Evolutionary conservation across 92 coral and sea anemone species (phyloP).

Genomic region (Palythoa grandis): DNA sequence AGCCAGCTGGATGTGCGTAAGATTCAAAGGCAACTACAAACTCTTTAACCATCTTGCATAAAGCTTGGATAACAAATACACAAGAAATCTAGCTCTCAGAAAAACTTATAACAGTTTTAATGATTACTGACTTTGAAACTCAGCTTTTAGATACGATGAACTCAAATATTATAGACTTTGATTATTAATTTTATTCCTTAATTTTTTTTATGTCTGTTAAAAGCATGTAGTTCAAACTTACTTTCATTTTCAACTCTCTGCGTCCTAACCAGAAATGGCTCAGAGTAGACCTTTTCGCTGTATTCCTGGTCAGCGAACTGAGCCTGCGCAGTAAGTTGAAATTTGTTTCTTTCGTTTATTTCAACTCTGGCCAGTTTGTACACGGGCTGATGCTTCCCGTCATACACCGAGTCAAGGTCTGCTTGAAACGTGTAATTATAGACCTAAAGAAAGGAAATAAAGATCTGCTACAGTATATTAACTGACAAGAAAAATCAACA

Average conservation of each 20-base stretch:
- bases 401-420: slow-evolving; percentile 92
- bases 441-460: not conserved
- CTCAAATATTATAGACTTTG: no score
- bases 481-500: no score
- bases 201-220: not conserved
- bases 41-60: no score
- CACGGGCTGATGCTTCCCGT: slow-evolving; percentile 76
- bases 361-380: slow-evolving; percentile 91
- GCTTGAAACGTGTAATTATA: slow-evolving; percentile 45
- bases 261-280: slow-evolving; percentile 78
- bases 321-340: slow-evolving; percentile 78
- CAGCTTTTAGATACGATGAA: no score
- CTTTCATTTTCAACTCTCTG: slow-evolving; percentile 56
- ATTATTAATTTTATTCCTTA: no score
- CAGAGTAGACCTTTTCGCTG: slow-evolving; percentile 65
- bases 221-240: slow-evolving; percentile 10
- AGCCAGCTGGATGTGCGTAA: no score
- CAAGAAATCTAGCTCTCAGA: no score
- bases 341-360: slow-evolving; percentile 76
- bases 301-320: slow-evolving; percentile 52
- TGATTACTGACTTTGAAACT: no score
- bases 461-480: not conserved
- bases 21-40: no score
- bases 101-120: no score
- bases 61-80: no score